A percentile compares a stretch with the other conserved stretches of the same genome.
phyloP scores from a whole-genome alignment of 2,888 invertebrate species.

The Neocrepidodera transversa region DNA sequence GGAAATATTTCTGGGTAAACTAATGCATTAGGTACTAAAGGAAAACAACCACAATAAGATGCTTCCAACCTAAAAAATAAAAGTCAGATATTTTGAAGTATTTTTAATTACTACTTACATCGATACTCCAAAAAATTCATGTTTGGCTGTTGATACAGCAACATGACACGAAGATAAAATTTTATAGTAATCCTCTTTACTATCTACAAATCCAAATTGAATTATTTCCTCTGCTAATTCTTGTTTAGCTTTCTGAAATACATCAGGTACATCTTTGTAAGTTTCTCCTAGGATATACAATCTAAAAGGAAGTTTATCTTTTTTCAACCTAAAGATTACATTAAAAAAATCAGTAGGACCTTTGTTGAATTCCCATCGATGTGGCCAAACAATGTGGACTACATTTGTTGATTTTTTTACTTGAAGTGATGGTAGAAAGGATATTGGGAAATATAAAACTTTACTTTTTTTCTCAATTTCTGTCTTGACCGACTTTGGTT shows the following conservation, averaged over 20 bases:
- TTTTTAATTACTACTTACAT: conserved; percentile 63
- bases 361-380: conserved; percentile 82
- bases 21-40: conserved; percentile 71
- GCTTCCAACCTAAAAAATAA: conserved; percentile 69
- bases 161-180: conserved; percentile 67
- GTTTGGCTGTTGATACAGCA: conserved; percentile 74
- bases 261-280: conserved; percentile 67
- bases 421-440: conserved; percentile 41
- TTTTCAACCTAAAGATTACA: conserved; percentile 62
- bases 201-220: conserved; percentile 67
- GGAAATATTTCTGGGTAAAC: conserved; percentile 79
- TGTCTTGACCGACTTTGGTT: conserved; percentile 64
- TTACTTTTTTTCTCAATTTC: conserved; percentile 67
- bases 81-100: neutral
- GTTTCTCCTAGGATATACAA: conserved; percentile 70
- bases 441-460: conserved; percentile 65
- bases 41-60: conserved; percentile 72
- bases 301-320: conserved; percentile 64
- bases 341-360: conserved; percentile 71
- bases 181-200: conserved; percentile 66
- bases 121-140: conserved; percentile 80
- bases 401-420: conserved; percentile 27
- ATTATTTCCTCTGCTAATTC: conserved; percentile 62
- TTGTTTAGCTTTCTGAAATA: conserved; percentile 65
- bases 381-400: conserved; percentile 75